Evolutionary conservation across 2,113 vertebrate genomes (phyloP), one percentile per base, ranked within the genome.

Genomic region (Oplegnathus fasciatus): DNA sequence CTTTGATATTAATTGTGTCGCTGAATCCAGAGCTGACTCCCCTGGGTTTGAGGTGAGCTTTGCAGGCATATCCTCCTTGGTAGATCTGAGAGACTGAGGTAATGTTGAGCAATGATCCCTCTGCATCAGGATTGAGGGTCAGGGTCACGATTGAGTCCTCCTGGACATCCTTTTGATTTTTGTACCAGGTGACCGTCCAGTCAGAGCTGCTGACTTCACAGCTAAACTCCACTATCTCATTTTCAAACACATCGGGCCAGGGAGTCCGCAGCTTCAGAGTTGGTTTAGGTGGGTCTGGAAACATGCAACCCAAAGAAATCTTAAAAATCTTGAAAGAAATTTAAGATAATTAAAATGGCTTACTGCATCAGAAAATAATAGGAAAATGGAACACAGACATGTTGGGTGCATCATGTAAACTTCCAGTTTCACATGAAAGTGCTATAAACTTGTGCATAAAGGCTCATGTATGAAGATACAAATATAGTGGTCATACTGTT

Each of bases 241-340:
- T 18, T 60, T 42, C 18, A n/a, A 94, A 93, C 57, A 93, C 80
- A 5, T 92, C 68, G 4, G 0, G 0, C 93, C 89, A 92, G 20
- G 9, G 0, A 44, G 62, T 69, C 58, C 8, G 2, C 7, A 44
- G 5, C 26, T 8, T 81, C 30, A 92, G 34, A 22, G 0, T 2
- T 6, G 89, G 91, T 61, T 10, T 76, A 3, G 90, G 91, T 26
- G 73, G 83, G 5, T 81, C 94, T 93, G 69, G 42, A 74, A 83
- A 77, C 15, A 69, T 20, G 14, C 22, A 84, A 1, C 0, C 7
- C 2, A 55, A 75, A 80, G 17, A 46, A 22, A 26, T 1, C 15
- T 75, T 75, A 3, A 34, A 64, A 44, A 26, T 24, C 40, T 75
- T 28, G 14, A n/a, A 7, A 48, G 0, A 37, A 65, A 54, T 48